Evolutionary conservation across 2,888 invertebrate species (phyloP), one percentile per base, ranked within the genome.

Genomic region (Tortrix viridana): DNA sequence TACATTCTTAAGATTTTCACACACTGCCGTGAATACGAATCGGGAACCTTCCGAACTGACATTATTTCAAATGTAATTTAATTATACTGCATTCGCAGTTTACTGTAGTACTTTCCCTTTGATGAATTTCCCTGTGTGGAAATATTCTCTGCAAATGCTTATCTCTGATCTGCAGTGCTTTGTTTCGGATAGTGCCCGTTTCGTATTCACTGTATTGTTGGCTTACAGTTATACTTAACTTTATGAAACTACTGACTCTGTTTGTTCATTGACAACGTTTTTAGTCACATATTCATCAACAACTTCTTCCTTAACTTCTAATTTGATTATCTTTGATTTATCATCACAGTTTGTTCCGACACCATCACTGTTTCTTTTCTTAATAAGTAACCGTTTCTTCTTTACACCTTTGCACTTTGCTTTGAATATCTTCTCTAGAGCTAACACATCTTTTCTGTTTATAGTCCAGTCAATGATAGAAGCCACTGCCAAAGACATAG

Each of bases 401-500:
- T 89, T 88, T 0, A 92, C 86, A 2, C 90, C 92, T 73, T 89
- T 91, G 67, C 92, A 90, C 74, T 89, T 90, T 0, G 79, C 71
- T 79, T 91, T 91, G 62, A 77, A 96, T 32, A 93, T 75, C 69
- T 93, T 94, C 76, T 95, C 95, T 73, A 95, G 84, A 55, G 90
- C 85, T 71, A 94, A 89, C 0, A 96, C 88, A 71, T 94, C 86
- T 66, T 91, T 89, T 20, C 93, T 90, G 6, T 92, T 83, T 71
- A 97, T 94, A 22, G 96, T 96, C 97, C 97, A 97, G 71, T 96
- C 95, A 69, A 94, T 79, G 14, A 93, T 86, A 14, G 82, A 79
- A 12, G 80, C 71, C 44, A 82, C 76, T 5, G 92, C 89, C 58
- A 83, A 75, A 75, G 93, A 94, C 0, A 95, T 95, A 0, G 96